These are phyloP conservation scores for Lepidocyrtinus sp. DNA, from an alignment of 2,888 invertebrate genomes.

Conservation along the genomic window DNA sequence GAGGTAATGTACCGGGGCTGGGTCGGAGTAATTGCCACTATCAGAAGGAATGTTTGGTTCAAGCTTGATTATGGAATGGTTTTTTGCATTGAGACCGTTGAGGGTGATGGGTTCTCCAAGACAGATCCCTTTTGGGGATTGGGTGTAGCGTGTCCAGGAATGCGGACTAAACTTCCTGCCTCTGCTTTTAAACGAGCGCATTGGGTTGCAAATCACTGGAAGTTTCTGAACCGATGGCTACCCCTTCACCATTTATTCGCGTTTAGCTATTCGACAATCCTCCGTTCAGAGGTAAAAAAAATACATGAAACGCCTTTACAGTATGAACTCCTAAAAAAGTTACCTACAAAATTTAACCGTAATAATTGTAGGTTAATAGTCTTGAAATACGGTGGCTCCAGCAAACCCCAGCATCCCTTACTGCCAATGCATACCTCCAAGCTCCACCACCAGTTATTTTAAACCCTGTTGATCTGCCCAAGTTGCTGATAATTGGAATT, in stretches of 20 bases:
- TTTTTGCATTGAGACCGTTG: conserved; percentile 53
- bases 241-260: conserved; percentile 61
- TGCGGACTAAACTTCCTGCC: conserved; percentile 50
- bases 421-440: not conserved
- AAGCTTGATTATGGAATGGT: conserved; percentile 58
- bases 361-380: conserved; percentile 31
- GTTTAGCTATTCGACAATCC: conserved; percentile 48
- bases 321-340: too few species aligned
- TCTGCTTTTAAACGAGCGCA: conserved; percentile 55
- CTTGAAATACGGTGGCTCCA: conserved; percentile 61
- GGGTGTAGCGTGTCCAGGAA: conserved; percentile 65
- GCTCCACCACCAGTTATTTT: conserved; percentile 25
- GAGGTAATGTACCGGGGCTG: conserved; percentile 63
- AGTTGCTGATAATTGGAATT: conserved; percentile 47
- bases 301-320: too few species aligned
- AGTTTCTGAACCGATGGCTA: conserved; percentile 61
- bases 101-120: conserved; percentile 65
- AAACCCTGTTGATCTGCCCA: conserved; percentile 18
- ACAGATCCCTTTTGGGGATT: conserved; percentile 66
- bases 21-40: conserved; percentile 64
- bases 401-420: conserved; percentile 33
- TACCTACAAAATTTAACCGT: too few species aligned
- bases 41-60: conserved; percentile 62
- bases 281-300: conserved; percentile 51
- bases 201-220: conserved; percentile 45